A percentile compares a stretch with the other conserved stretches of the same genome.
Evolutionary conservation across 23 tunicate genomes (phyloP).

Genomic region (Ciona savignyi): DNA sequence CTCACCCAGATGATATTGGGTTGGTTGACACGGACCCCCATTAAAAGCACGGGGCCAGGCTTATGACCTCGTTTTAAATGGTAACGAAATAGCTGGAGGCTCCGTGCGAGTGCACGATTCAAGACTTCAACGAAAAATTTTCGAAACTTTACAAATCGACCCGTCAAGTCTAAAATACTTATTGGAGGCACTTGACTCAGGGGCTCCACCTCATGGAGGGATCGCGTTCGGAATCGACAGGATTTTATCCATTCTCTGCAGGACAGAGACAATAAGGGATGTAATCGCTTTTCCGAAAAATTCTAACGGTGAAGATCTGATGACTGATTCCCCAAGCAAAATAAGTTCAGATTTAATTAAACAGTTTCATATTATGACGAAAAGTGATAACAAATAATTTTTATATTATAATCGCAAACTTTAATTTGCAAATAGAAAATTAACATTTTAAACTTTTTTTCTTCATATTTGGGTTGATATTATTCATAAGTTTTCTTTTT

Average conservation of each 20-base stretch:
- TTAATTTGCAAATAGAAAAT: too few relatives aligned
- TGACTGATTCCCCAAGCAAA: constrained; percentile 55
- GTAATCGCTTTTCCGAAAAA: constrained; percentile 83
- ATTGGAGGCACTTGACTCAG: constrained; percentile 57
- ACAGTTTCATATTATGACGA: not conserved
- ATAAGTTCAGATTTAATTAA: not conserved
- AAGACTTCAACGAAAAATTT: constrained; percentile 33
- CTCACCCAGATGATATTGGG: constrained; percentile 43
- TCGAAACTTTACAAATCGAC: constrained; percentile 41
- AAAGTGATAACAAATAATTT: too few relatives aligned
- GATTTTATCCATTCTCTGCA: constrained; percentile 36
- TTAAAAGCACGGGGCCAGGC: constrained; percentile 39
- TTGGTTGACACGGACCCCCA: constrained; percentile 39
- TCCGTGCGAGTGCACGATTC: constrained; percentile 72
- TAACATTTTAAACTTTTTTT: too few relatives aligned
- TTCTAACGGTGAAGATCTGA: constrained; percentile 32
- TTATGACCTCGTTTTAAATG: constrained; percentile 80
- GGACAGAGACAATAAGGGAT: constrained; percentile 46
- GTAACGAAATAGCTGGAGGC: constrained; percentile 76
- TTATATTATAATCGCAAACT: too few relatives aligned
- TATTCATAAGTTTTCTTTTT: too few relatives aligned
- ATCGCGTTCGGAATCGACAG: constrained; percentile 80
- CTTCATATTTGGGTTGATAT: too few relatives aligned
- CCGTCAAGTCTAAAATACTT: constrained; percentile 27
- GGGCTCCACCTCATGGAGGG: constrained; percentile 94